Percentiles rank a stretch among this genome's conserved stretches.
phyloP scores from a whole-genome alignment of 2,113 vertebrate genomes.

The Syngnathoides biaculeatus region DNA sequence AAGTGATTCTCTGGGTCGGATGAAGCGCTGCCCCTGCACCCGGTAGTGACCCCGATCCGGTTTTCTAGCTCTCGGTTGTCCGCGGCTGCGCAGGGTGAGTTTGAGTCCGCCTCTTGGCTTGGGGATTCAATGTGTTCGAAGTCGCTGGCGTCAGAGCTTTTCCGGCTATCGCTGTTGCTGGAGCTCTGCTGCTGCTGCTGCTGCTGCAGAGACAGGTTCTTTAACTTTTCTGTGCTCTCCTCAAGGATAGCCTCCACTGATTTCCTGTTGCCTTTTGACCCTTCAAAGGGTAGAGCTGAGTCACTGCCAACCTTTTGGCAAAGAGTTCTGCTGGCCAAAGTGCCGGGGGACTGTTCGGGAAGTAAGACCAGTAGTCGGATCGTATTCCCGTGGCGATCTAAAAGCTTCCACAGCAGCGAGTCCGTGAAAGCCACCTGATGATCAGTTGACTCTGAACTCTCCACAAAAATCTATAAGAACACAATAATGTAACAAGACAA shows the following conservation, averaged over 20 bases:
- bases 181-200: constrained; percentile 80
- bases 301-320: constrained; percentile 80
- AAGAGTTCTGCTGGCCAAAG: constrained; percentile 78
- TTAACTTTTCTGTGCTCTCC: constrained; percentile 96
- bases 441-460: constrained; percentile 89
- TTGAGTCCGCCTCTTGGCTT: constrained; percentile 83
- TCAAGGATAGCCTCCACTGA: constrained; percentile 93
- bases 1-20: constrained; percentile 85
- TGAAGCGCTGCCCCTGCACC: constrained; percentile 43
- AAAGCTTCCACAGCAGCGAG: constrained; percentile 90
- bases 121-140: constrained; percentile 93
- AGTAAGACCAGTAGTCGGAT: constrained; percentile 89
- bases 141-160: constrained; percentile 92
- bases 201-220: constrained; percentile 87
- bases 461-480: constrained; percentile 86
- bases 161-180: constrained; percentile 92
- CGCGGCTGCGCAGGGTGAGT: constrained; percentile 79
- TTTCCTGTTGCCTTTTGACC: constrained; percentile 80
- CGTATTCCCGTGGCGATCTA: constrained; percentile 96
- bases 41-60: constrained; percentile 69
- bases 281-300: constrained; percentile 78
- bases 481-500: neutral
- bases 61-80: constrained; percentile 88
- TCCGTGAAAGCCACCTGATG: constrained; percentile 85
- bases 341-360: constrained; percentile 88